Evolutionary conservation across 2,888 invertebrate species (phyloP).

Genomic region (Epinotia brunnichana): DNA sequence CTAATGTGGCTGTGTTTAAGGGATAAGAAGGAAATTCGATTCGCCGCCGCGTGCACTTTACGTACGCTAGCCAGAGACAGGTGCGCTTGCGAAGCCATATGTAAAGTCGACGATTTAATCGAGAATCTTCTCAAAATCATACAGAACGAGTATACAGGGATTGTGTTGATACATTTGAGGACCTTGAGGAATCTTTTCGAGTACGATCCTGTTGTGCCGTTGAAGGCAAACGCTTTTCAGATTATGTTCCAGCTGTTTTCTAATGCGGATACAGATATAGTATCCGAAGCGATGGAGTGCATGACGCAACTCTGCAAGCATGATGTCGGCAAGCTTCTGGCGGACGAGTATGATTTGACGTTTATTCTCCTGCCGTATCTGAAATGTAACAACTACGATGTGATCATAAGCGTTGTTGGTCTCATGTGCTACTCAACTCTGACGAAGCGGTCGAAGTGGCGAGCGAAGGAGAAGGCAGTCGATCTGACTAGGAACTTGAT

Average conservation of each 20-base stretch:
- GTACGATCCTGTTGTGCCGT: conserved; percentile 64
- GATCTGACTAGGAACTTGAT: conserved; percentile 64
- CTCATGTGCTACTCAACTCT: conserved; percentile 68
- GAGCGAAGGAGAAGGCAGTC: conserved; percentile 64
- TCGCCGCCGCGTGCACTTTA: conserved; percentile 68
- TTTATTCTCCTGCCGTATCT: conserved; percentile 57
- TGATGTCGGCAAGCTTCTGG: conserved; percentile 64
- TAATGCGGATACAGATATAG: conserved; percentile 59
- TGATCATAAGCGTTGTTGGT: conserved; percentile 64
- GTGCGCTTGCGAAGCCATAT: conserved; percentile 61
- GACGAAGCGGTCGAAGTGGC: conserved; percentile 74
- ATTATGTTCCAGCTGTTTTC: conserved; percentile 64
- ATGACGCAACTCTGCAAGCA: conserved; percentile 74
- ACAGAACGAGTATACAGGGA: conserved; percentile 69
- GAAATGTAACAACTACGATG: conserved; percentile 52
- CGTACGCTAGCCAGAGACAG: conserved; percentile 63
- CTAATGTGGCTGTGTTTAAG: conserved; percentile 66
- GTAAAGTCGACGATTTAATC: conserved; percentile 60
- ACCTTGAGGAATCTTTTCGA: conserved; percentile 65
- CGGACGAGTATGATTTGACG: conserved; percentile 69
- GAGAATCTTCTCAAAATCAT: conserved; percentile 70
- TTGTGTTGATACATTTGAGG: conserved; percentile 67
- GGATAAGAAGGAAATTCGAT: conserved; percentile 72
- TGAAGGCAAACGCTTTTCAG: conserved; percentile 72
- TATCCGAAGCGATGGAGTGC: conserved; percentile 68